These are phyloP conservation scores for Hippocampus abdominalis DNA, from an alignment of 2,113 vertebrate genomes.

Conservation along the genomic window DNA sequence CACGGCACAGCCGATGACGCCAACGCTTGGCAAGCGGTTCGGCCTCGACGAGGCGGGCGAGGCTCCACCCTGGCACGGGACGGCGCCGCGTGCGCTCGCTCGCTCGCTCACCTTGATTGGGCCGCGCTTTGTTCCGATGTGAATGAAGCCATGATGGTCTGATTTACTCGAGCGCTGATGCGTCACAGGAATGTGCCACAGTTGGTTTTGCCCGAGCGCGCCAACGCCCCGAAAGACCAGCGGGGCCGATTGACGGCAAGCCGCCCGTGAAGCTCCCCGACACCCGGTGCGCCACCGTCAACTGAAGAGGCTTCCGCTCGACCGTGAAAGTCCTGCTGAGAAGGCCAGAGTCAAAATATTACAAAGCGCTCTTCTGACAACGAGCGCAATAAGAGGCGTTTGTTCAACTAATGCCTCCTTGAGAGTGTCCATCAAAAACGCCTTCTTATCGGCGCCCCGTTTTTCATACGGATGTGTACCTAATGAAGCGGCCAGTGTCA, in stretches of 20 bases:
- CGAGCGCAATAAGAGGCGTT: not conserved
- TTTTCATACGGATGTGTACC: too few species aligned
- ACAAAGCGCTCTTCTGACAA: not conserved
- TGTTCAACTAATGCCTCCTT: not conserved
- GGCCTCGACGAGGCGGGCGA: not conserved
- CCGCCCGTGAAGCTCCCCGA: conserved; percentile 58
- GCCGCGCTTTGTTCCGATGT: not conserved
- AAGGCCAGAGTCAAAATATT: not conserved
- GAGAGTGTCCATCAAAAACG: not conserved
- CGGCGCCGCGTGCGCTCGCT: too few species aligned
- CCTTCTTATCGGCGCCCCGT: not conserved
- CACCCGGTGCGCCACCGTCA: conserved; percentile 58
- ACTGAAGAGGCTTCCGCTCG: conserved; percentile 53
- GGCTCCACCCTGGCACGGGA: not conserved
- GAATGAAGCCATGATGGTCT: conserved; percentile 21
- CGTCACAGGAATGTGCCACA: conserved; percentile 5
- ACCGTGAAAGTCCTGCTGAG: conserved; percentile 60
- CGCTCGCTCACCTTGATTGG: too few species aligned
- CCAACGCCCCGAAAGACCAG: conserved; percentile 18
- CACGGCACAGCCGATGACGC: not conserved
- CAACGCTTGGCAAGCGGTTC: not conserved
- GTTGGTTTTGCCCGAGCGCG: not conserved
- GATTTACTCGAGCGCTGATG: not conserved
- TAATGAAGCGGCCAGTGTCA: too few species aligned
- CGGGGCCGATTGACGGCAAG: conserved; percentile 51